phyloP scores from a whole-genome alignment of 2,113 vertebrate genomes.

The Litocranius walleri region DNA sequence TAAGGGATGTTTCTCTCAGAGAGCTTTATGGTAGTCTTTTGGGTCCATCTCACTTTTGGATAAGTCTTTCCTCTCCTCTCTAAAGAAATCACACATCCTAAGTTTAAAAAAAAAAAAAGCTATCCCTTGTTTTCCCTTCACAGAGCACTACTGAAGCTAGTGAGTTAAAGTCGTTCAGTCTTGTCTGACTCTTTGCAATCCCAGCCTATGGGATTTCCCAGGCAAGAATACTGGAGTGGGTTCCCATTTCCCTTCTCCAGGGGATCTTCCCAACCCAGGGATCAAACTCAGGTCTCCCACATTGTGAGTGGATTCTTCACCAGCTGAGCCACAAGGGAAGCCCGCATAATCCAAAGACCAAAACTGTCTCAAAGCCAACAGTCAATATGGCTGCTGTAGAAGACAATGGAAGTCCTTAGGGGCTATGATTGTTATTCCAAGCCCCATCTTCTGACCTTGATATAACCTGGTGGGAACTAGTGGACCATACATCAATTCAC shows the following conservation, averaged over 20 bases:
- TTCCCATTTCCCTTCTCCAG: background rate
- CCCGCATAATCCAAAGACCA: background rate
- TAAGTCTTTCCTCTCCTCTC: background rate
- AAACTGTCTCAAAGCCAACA: background rate
- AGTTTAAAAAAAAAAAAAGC: background rate
- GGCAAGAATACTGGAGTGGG: background rate
- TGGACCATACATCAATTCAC: background rate
- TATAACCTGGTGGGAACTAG: background rate
- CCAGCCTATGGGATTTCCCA: background rate
- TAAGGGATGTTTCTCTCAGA: background rate
- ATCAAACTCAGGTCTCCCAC: background rate
- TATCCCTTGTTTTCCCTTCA: background rate
- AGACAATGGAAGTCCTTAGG: background rate
- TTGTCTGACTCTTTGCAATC: background rate
- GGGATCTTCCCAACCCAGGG: background rate
- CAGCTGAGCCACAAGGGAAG: background rate
- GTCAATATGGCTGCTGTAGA: background rate
- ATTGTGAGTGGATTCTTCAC: background rate
- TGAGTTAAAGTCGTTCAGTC: background rate
- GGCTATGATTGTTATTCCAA: background rate
- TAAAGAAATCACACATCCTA: background rate
- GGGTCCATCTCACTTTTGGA: background rate
- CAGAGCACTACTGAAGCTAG: background rate
- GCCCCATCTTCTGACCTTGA: background rate
- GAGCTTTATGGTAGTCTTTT: background rate